phyloP scores from a whole-genome alignment of 2,113 vertebrate species.

The Excalfactoria chinensis region DNA sequence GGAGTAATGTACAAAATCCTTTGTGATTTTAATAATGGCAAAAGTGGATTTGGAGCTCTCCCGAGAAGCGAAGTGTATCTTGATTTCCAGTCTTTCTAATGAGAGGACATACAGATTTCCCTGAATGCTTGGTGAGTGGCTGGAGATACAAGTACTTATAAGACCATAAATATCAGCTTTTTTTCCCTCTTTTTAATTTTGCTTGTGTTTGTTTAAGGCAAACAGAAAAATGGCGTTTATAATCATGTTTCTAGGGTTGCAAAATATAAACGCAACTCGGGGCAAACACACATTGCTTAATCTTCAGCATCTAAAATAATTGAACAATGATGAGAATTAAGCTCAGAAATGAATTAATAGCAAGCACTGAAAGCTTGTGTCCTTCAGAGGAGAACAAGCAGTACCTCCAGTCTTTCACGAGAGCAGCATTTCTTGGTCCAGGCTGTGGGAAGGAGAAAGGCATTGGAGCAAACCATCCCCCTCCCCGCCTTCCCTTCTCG shows the following conservation, averaged over 20 bases:
- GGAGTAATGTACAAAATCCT: too few relatives aligned
- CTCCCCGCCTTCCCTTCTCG: neutral
- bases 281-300: slow-evolving; percentile 58
- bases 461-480: neutral
- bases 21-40: neutral
- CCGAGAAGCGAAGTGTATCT: neutral
- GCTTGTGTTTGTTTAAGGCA: neutral
- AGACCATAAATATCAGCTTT: neutral
- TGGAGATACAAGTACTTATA: neutral
- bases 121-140: neutral
- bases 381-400: neutral
- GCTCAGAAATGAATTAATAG: neutral
- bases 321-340: slow-evolving; percentile 1
- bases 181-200: neutral
- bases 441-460: neutral
- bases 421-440: neutral
- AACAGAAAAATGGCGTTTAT: slow-evolving; percentile 52
- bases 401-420: neutral
- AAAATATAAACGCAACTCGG: slow-evolving; percentile 53
- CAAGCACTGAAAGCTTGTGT: neutral
- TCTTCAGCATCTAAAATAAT: neutral
- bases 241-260: slow-evolving; percentile 46
- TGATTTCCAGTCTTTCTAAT: neutral
- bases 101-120: neutral
- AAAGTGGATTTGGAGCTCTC: neutral